A percentile compares a stretch with the other conserved stretches of the same genome.
Conservation (phyloP, 2,888 invertebrate species). For the Deroplatys truncata region DNA sequence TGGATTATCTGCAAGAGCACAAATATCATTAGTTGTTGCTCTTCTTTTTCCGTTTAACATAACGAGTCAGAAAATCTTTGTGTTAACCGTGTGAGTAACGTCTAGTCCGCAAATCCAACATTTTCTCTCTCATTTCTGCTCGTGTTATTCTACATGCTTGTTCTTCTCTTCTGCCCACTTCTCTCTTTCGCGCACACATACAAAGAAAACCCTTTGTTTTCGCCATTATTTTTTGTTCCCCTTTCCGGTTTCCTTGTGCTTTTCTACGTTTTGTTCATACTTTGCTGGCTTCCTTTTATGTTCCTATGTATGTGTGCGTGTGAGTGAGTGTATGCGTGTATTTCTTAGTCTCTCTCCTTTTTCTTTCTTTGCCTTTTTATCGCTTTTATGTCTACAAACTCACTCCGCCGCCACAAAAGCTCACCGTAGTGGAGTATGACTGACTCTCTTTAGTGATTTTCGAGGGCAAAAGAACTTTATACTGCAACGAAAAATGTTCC, state of each 20-base stretch:
- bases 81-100: neutral
- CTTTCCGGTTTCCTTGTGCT: slow-evolving; percentile 4
- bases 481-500: neutral
- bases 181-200: neutral
- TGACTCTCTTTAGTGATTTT: neutral
- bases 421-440: neutral
- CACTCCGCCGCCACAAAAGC: neutral
- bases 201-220: neutral
- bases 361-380: neutral
- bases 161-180: neutral
- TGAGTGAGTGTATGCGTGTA: neutral
- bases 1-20: neutral
- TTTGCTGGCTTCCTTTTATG: neutral
- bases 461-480: neutral
- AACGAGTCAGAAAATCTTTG: neutral
- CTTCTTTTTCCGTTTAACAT: neutral
- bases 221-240: neutral
- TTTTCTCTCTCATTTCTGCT: neutral
- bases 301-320: neutral
- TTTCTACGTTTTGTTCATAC: neutral
- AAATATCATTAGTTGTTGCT: neutral
- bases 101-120: neutral
- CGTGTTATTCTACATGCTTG: neutral
- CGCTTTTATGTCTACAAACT: neutral
- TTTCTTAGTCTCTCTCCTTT: neutral